Evolutionary conservation across 2,888 invertebrate genomes (phyloP).

Genomic region (Cheilosia soror): DNA sequence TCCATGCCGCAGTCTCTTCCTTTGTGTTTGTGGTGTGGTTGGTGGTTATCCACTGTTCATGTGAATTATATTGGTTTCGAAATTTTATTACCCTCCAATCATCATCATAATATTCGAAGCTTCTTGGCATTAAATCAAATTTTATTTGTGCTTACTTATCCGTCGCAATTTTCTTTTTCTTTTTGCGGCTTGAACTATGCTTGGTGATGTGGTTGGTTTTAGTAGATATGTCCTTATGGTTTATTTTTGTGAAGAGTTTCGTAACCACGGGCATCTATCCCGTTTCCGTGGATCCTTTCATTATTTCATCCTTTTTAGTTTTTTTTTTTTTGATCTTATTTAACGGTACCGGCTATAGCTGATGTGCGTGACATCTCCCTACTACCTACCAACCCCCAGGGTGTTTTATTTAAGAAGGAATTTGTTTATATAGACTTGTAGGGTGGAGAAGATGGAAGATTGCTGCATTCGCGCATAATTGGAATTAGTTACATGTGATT

Average conservation of each 20-base stretch:
- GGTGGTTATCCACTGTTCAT: constrained; percentile 23
- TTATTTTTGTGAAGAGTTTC: constrained; percentile 28
- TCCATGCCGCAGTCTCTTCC: neutral
- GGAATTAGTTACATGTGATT: constrained; percentile 48
- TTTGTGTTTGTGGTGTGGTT: neutral
- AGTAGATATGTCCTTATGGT: constrained; percentile 39
- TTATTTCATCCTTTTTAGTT: neutral
- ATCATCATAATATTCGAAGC: constrained; percentile 61
- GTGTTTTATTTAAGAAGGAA: constrained; percentile 52
- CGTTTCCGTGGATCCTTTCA: constrained; percentile 36
- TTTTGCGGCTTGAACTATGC: constrained; percentile 6
- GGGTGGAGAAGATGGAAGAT: neutral
- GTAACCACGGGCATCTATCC: constrained; percentile 33
- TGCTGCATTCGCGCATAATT: constrained; percentile 54
- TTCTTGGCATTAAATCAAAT: constrained; percentile 62
- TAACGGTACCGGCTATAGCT: neutral
- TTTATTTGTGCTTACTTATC: constrained; percentile 30
- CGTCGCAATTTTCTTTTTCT: constrained; percentile 1
- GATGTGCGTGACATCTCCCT: constrained; percentile 26
- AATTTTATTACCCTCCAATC: constrained; percentile 71
- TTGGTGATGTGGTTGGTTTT: neutral
- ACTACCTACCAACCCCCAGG: neutral
- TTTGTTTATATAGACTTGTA: constrained; percentile 40
- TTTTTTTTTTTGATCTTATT: constrained; percentile 22
- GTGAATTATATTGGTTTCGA: constrained; percentile 66